phyloP scores from a whole-genome alignment of 2,113 vertebrate species.

The Bombycilla garrulus region DNA sequence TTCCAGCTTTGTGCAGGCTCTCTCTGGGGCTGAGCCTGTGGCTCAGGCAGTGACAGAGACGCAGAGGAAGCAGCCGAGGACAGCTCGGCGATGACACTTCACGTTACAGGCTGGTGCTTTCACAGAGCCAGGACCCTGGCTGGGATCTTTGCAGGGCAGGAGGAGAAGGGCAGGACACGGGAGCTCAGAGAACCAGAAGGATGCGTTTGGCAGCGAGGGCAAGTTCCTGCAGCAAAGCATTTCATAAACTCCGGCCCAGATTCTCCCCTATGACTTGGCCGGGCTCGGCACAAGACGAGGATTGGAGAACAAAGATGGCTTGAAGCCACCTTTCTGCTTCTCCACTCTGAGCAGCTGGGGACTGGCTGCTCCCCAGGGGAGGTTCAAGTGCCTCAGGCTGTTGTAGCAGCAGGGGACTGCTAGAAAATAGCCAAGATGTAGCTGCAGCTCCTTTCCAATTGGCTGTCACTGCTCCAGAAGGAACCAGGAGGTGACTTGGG shows the following conservation, averaged over 20 bases:
- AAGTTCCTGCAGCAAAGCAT: background rate
- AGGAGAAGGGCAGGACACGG: background rate
- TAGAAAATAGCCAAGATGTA: background rate
- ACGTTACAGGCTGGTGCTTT: background rate
- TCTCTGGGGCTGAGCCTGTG: background rate
- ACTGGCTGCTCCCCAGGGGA: background rate
- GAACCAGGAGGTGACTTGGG: background rate
- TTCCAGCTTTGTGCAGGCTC: background rate
- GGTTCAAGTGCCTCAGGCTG: background rate
- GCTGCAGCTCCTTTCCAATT: background rate
- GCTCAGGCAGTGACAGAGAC: fast-evolving
- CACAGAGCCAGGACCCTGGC: background rate
- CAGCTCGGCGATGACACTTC: background rate
- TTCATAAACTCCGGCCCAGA: slow-evolving; percentile 7
- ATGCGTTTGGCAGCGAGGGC: background rate
- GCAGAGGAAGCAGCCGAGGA: background rate
- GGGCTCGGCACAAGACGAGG: background rate
- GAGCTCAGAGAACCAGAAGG: background rate
- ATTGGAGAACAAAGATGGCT: slow-evolving; percentile 54
- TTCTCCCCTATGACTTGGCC: background rate
- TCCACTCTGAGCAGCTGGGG: slow-evolving; percentile 14
- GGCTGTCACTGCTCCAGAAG: background rate
- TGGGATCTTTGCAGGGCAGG: background rate
- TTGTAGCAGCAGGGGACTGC: background rate
- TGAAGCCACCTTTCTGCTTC: slow-evolving; percentile 35